Evolutionary conservation across 2,113 vertebrate species (phyloP).

Genomic region (Himantopus leucocephalus): DNA sequence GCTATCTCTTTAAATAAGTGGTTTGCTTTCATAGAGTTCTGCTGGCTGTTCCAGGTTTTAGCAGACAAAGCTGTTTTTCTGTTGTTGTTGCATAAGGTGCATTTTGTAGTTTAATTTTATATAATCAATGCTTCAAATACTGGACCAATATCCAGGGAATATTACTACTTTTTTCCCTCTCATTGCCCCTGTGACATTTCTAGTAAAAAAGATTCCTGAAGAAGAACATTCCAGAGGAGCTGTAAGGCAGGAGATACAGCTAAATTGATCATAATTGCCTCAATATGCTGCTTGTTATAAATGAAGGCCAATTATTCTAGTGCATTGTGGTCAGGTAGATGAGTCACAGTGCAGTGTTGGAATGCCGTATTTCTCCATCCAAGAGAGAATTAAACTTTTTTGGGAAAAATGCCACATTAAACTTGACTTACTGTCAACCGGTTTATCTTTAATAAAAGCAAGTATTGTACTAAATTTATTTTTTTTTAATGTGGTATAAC

Average conservation of each 20-base stretch:
- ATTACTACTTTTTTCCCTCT: neutral
- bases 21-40: neutral
- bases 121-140: neutral
- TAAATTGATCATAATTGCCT: neutral
- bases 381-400: neutral
- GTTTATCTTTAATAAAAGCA: neutral
- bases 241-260: neutral
- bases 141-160: neutral
- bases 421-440: neutral
- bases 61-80: neutral
- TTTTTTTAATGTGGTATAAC: neutral
- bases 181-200: neutral
- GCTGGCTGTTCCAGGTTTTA: neutral
- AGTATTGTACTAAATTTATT: neutral
- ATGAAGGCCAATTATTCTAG: neutral
- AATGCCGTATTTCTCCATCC: neutral
- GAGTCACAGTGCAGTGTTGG: neutral
- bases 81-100: neutral
- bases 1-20: neutral
- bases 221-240: neutral
- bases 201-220: neutral
- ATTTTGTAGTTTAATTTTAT: neutral
- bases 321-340: neutral
- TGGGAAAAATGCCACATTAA: neutral
- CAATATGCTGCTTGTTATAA: neutral